Conservation (phyloP, 2,888 invertebrate genomes). For the Hermodice carunculata region DNA sequence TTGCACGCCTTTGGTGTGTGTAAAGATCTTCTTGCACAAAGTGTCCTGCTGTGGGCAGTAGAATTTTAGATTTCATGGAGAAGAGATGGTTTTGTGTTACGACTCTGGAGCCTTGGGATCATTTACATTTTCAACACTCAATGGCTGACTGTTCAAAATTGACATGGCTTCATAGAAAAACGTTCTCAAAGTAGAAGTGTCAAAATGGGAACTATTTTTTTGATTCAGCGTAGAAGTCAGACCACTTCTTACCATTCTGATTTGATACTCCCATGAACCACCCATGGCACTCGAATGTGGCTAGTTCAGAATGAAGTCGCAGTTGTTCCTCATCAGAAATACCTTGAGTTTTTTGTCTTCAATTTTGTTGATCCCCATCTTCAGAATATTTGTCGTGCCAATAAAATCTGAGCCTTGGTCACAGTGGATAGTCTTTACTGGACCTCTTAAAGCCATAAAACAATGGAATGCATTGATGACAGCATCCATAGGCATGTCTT, state of each 20-base stretch:
- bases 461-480: conserved; percentile 8
- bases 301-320: conserved; percentile 34
- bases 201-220: conserved; percentile 9
- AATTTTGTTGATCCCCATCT: conserved; percentile 20
- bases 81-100: conserved; percentile 28
- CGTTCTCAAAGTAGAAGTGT: conserved; percentile 30
- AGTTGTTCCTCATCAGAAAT: conserved; percentile 19
- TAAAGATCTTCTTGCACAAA: conserved; percentile 31
- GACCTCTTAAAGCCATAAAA: conserved; percentile 5
- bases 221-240: conserved; percentile 25
- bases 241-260: conserved; percentile 37
- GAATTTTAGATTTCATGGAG: conserved; percentile 30
- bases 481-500: conserved; percentile 12
- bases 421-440: conserved; percentile 2
- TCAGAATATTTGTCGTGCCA: conserved; percentile 34
- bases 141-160: conserved; percentile 29
- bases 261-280: conserved; percentile 48
- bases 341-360: conserved; percentile 17
- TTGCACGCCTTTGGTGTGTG: conserved; percentile 22
- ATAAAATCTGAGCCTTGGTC: conserved; percentile 32
- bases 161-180: conserved; percentile 27
- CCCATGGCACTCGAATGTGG: conserved; percentile 44
- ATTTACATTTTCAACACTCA: conserved; percentile 6
- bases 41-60: conserved; percentile 35
- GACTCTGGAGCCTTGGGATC: conserved; percentile 18